These are phyloP conservation scores for Trichonephila inaurata DNA, from an alignment of 1,140 invertebrate species.

Conservation along the genomic window DNA sequence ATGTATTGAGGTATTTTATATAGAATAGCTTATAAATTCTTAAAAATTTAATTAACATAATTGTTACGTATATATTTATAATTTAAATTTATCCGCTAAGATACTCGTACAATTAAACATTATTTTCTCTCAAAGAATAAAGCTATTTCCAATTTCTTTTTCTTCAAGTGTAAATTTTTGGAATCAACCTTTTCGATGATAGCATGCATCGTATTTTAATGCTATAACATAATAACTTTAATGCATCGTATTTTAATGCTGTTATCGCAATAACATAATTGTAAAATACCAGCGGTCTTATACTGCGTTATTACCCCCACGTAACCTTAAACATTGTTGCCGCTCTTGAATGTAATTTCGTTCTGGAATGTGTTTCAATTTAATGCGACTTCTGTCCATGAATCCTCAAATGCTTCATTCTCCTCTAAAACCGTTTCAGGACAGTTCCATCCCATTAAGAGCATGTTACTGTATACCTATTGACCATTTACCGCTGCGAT, in stretches of 20 bases:
- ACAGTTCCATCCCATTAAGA: neutral
- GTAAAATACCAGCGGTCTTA: constrained; percentile 7
- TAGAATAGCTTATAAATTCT: too few relatives aligned
- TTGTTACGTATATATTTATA: too few relatives aligned
- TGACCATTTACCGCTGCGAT: neutral
- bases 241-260: neutral
- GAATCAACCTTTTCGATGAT: too few relatives aligned
- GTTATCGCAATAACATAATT: neutral
- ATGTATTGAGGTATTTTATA: too few relatives aligned
- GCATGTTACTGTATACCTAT: neutral
- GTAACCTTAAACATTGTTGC: neutral
- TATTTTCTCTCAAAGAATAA: too few relatives aligned
- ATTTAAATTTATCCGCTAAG: too few relatives aligned
- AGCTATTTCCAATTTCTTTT: too few relatives aligned
- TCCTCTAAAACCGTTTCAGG: neutral
- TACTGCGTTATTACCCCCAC: neutral
- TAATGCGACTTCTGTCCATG: constrained; percentile 29
- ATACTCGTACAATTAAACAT: too few relatives aligned
- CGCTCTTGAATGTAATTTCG: constrained; percentile 28
- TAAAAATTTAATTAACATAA: too few relatives aligned
- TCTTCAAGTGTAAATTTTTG: too few relatives aligned
- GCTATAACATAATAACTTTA: neutral
- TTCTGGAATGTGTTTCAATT: constrained; percentile 48
- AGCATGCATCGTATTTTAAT: neutral
- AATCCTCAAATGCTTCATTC: neutral